Conservation (phyloP, 2,797 vertebrate species). For the Sandelia bainsii region DNA sequence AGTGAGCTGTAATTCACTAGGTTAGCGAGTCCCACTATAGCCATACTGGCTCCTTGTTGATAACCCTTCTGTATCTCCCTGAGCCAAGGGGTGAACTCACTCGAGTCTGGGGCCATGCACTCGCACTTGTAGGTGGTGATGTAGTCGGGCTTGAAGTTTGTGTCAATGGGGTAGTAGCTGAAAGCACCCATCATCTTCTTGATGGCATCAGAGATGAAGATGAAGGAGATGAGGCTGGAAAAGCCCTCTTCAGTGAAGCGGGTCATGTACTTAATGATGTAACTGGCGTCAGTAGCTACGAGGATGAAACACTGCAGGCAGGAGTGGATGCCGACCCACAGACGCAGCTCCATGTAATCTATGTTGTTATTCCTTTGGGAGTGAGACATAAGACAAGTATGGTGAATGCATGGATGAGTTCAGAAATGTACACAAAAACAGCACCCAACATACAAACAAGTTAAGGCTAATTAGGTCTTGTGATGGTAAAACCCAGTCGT, state of each 20-base stretch:
- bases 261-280: conserved; percentile 98
- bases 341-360: conserved; percentile 98
- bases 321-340: conserved; percentile 98
- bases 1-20: too few species aligned
- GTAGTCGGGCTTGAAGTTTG: conserved; percentile 92
- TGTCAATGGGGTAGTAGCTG: conserved; percentile 96
- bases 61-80: conserved; percentile 21
- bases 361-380: conserved; percentile 88
- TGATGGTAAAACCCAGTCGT: too few species aligned
- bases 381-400: not conserved
- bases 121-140: conserved; percentile 96
- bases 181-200: conserved; percentile 98
- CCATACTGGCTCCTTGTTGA: not conserved
- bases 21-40: too few species aligned
- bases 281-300: conserved; percentile 95
- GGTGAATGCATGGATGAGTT: not conserved
- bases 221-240: conserved; percentile 99
- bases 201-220: conserved; percentile 98
- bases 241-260: conserved; percentile 99
- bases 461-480: too few species aligned
- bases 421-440: not conserved
- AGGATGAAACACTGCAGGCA: conserved; percentile 95
- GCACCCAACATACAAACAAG: too few species aligned
- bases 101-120: conserved; percentile 92
- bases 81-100: conserved; percentile 84